Conservation (phyloP, 2,888 invertebrate genomes). For the Mimas tiliae region DNA sequence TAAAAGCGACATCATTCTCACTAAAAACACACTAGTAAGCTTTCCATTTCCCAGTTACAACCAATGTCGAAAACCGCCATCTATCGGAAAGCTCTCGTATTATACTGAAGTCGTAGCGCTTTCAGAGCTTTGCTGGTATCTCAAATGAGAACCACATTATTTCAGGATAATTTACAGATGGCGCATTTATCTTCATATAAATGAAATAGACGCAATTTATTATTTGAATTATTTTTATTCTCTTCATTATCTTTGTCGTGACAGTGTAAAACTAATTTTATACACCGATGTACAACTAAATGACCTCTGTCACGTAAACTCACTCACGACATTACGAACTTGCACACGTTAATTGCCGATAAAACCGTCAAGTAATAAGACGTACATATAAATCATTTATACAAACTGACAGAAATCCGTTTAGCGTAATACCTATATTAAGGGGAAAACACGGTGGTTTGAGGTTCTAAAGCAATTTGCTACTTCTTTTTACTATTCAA, state of each 20-base stretch:
- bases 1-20: background rate
- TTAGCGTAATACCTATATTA: background rate
- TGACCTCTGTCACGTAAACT: constrained; percentile 20
- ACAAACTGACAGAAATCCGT: background rate
- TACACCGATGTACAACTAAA: constrained; percentile 8
- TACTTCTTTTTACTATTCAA: background rate
- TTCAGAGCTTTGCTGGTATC: constrained; percentile 3
- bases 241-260: background rate
- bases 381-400: background rate
- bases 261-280: constrained; percentile 6
- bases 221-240: constrained; percentile 2
- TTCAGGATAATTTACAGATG: background rate
- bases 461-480: background rate
- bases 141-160: background rate
- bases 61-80: background rate
- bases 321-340: constrained; percentile 6
- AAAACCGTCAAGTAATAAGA: background rate
- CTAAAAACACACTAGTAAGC: background rate
- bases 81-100: constrained; percentile 4
- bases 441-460: background rate
- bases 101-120: background rate
- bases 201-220: background rate
- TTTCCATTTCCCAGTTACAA: background rate
- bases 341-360: constrained; percentile 8
- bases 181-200: background rate